These are phyloP conservation scores for Cephalophus harveyi DNA, from an alignment of 2,113 vertebrate genomes.

Conservation along the genomic window DNA sequence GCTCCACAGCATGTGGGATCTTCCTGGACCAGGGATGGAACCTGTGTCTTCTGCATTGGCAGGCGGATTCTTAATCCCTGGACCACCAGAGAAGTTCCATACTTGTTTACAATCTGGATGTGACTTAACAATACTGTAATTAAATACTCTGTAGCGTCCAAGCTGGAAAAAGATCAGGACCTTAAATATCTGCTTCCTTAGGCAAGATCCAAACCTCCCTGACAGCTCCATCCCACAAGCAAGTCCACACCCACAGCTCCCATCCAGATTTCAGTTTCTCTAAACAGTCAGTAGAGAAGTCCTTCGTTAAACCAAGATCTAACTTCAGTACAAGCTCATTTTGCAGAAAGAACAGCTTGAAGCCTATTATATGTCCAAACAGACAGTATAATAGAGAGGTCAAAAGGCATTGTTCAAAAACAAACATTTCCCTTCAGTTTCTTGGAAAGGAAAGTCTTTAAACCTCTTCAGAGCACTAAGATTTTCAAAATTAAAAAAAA, in stretches of 20 bases:
- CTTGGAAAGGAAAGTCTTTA: constrained; percentile 21
- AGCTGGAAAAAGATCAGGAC: background rate
- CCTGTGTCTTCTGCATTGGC: background rate
- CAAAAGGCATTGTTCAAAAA: constrained; percentile 43
- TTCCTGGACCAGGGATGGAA: background rate
- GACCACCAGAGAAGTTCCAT: background rate
- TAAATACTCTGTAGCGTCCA: background rate
- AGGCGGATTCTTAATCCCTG: background rate
- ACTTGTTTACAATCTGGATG: background rate
- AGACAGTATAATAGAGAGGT: background rate
- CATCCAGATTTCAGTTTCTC: background rate
- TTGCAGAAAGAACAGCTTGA: constrained; percentile 32
- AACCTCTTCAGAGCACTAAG: constrained; percentile 45
- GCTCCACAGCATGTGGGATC: background rate
- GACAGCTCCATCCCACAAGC: background rate
- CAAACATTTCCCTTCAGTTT: constrained; percentile 29
- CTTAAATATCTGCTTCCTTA: background rate
- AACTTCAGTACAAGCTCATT: constrained; percentile 18
- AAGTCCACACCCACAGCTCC: background rate
- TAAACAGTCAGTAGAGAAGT: background rate
- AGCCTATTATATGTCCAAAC: background rate
- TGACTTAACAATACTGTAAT: background rate
- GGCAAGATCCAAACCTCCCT: background rate
- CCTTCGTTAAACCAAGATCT: background rate
- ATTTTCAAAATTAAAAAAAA: background rate